These are phyloP conservation scores for Polymixis lichenea DNA, from an alignment of 2,888 invertebrate genomes.

Conservation along the genomic window DNA sequence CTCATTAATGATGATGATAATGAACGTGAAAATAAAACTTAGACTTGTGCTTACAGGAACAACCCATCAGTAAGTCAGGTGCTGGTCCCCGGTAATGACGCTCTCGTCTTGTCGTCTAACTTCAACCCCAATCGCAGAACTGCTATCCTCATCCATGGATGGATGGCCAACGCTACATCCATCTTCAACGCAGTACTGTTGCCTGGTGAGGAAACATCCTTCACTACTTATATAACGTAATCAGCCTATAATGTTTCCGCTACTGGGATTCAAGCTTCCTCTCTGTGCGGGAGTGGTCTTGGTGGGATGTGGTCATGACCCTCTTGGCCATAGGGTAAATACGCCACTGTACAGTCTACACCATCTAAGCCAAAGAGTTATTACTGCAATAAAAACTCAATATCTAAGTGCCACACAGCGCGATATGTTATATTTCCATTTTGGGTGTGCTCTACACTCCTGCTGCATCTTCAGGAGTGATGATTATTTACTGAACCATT, in stretches of 20 bases:
- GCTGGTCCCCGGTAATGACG: constrained; percentile 1
- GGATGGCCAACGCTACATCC: background rate
- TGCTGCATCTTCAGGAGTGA: no score
- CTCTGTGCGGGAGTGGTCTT: background rate
- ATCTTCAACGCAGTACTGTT: constrained; percentile 2
- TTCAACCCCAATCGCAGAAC: background rate
- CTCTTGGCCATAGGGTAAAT: no score
- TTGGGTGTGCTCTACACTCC: no score
- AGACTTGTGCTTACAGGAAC: background rate
- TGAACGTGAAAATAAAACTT: background rate
- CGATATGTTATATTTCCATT: no score
- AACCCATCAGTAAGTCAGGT: constrained; percentile 23
- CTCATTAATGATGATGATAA: background rate
- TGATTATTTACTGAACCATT: background rate
- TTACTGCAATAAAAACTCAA: no score
- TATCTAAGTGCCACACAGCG: no score
- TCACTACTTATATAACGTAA: background rate
- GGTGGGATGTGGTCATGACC: no score
- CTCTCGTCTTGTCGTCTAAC: constrained; percentile 3
- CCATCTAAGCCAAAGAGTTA: no score
- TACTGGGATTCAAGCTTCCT: background rate
- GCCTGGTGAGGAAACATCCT: background rate
- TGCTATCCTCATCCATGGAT: constrained; percentile 14
- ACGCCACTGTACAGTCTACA: background rate
- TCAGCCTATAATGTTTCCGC: background rate